Conservation (phyloP, 2,888 invertebrate genomes). For the Pseudoips prasinana region DNA sequence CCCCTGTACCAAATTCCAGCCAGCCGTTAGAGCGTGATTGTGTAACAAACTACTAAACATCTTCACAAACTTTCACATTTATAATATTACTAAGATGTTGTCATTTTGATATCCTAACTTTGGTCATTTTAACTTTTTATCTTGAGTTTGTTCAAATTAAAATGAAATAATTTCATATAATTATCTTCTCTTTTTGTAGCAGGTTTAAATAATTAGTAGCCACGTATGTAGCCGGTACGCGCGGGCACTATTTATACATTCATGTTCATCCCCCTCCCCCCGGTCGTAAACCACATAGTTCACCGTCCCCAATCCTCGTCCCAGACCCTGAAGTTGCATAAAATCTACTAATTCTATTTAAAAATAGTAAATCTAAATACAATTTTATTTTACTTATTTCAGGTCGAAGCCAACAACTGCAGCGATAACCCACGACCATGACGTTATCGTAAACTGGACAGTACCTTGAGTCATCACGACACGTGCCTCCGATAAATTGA, state of each 20-base stretch:
- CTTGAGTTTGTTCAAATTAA: conserved; percentile 1
- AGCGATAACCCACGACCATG: conserved; percentile 2
- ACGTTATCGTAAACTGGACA: conserved; percentile 4
- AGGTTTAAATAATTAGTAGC: conserved; percentile 1
- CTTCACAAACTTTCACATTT: conserved; percentile 1
- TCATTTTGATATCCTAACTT: conserved; percentile 2
- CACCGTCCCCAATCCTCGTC: conserved; percentile 1
- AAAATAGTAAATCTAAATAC: conserved; percentile 3
- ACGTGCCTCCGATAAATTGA: conserved; percentile 4
- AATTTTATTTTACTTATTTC: conserved; percentile 3
- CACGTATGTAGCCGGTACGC: conserved; percentile 1
- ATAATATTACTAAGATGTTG: conserved; percentile 1
- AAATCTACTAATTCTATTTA: conserved; percentile 3
- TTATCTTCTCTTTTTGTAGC: conserved; percentile 1
- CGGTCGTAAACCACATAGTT: conserved; percentile 1
- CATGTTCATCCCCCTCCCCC: conserved; percentile 1
- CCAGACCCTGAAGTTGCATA: conserved; percentile 3
- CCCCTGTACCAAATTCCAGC: conserved; percentile 1
- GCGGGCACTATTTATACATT: conserved; percentile 1
- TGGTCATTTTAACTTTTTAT: conserved; percentile 1
- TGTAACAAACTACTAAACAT: conserved; percentile 1
- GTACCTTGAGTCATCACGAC: conserved; percentile 4
- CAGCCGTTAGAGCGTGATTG: conserved; percentile 1
- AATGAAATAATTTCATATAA: conserved; percentile 2
- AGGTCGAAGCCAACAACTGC: conserved; percentile 2